These are phyloP conservation scores for Torymus aiolomorphi DNA, from an alignment of 2,888 invertebrate genomes.

Conservation along the genomic window DNA sequence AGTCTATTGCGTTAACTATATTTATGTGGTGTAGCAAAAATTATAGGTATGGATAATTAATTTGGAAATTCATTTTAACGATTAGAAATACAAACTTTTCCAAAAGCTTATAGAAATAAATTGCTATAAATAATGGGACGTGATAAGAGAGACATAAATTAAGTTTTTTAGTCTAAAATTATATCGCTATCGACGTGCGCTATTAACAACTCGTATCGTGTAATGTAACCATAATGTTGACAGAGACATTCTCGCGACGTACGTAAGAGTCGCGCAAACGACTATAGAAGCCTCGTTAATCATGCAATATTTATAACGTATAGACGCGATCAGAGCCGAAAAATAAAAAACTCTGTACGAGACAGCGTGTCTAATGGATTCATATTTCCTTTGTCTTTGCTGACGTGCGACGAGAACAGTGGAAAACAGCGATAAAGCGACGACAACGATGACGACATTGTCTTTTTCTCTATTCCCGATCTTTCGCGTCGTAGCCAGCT, in stretches of 20 bases:
- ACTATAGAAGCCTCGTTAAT: slow-evolving; percentile 31
- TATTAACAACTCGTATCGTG: slow-evolving; percentile 41
- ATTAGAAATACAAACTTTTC: no score
- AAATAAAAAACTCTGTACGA: slow-evolving; percentile 7
- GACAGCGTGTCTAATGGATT: slow-evolving; percentile 35
- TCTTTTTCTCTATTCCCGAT: background rate
- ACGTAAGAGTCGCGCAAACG: background rate
- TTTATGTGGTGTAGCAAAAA: no score
- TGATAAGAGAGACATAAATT: slow-evolving; percentile 40
- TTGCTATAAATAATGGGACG: no score
- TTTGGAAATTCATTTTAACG: no score
- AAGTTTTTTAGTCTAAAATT: slow-evolving; percentile 42
- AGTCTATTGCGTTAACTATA: no score
- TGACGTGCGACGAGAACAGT: slow-evolving; percentile 12
- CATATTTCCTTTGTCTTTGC: slow-evolving; percentile 45
- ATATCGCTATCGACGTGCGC: slow-evolving; percentile 3
- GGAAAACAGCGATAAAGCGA: slow-evolving; percentile 44
- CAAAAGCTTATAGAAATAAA: no score
- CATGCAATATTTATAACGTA: slow-evolving; percentile 44
- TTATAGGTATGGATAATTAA: no score
- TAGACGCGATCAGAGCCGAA: slow-evolving; percentile 10
- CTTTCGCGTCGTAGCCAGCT: slow-evolving; percentile 7
- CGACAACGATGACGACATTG: slow-evolving; percentile 19
- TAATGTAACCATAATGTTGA: slow-evolving; percentile 27
- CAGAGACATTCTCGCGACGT: slow-evolving; percentile 32